phyloP scores from a whole-genome alignment of 2,113 vertebrate species.

The Malurus cyaneus region DNA sequence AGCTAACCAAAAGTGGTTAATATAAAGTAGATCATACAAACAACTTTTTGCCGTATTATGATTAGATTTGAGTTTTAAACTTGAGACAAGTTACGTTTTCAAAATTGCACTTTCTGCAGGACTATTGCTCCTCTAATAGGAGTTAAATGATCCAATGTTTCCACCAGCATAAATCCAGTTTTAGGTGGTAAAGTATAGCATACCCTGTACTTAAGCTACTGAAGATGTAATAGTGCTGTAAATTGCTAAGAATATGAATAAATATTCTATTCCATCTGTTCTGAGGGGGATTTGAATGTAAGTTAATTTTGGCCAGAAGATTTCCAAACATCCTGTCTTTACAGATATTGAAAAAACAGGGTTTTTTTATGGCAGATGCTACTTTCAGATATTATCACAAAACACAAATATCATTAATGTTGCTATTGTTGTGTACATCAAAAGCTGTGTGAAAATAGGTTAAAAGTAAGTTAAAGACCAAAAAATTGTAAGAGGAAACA shows the following conservation, averaged over 20 bases:
- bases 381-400: not conserved
- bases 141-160: not conserved
- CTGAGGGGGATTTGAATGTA: not conserved
- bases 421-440: not conserved
- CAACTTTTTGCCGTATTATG: not conserved
- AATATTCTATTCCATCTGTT: not conserved
- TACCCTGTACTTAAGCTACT: not conserved
- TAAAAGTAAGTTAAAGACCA: not conserved
- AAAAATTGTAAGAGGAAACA: not conserved
- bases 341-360: not conserved
- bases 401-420: not conserved
- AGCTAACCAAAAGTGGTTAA: not conserved
- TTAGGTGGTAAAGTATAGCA: not conserved
- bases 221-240: not conserved
- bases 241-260: not conserved
- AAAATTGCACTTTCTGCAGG: not conserved
- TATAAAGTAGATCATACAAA: not conserved
- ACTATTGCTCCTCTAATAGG: not conserved
- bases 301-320: not conserved
- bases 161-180: not conserved
- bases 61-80: not conserved
- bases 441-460: not conserved
- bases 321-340: not conserved
- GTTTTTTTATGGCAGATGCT: not conserved
- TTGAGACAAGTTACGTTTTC: not conserved